Evolutionary conservation across 2,888 invertebrate genomes (phyloP).

Genomic region (Ellobium chinense): DNA sequence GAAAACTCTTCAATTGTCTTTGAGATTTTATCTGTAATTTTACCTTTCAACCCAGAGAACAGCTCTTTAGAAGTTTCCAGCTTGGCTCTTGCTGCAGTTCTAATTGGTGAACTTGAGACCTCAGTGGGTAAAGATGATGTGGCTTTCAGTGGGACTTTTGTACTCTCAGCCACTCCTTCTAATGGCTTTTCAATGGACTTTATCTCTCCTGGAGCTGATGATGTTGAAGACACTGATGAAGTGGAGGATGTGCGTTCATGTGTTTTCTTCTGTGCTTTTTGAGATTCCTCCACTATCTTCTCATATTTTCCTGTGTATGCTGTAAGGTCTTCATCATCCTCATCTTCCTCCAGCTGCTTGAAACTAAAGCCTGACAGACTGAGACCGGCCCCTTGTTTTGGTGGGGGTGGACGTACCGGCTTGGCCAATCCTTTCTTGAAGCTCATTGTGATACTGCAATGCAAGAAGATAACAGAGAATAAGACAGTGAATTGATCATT

Average conservation of each 20-base stretch:
- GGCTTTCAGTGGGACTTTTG: constrained; percentile 37
- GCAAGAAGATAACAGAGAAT: too few species aligned
- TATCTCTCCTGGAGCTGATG: constrained; percentile 24
- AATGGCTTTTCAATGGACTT: constrained; percentile 30
- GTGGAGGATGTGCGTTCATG: constrained; percentile 38
- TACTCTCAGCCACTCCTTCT: constrained; percentile 27
- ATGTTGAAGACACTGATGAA: constrained; percentile 37
- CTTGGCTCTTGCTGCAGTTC: constrained; percentile 42
- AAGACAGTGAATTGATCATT: not conserved
- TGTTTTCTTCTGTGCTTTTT: constrained; percentile 19
- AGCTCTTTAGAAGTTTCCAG: constrained; percentile 54
- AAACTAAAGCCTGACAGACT: constrained; percentile 60
- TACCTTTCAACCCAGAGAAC: constrained; percentile 56
- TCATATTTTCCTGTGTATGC: constrained; percentile 65
- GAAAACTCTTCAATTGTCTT: constrained; percentile 68
- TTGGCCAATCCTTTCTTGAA: constrained; percentile 44
- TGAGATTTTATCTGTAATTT: constrained; percentile 60
- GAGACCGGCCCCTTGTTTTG: constrained; percentile 37
- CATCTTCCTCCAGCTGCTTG: constrained; percentile 64
- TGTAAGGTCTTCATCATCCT: constrained; percentile 68
- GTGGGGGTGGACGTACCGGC: constrained; percentile 50
- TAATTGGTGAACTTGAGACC: constrained; percentile 49
- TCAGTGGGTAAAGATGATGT: constrained; percentile 50
- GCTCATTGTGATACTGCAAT: constrained; percentile 43
- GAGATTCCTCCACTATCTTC: constrained; percentile 54